These are phyloP conservation scores for Microtus californicus DNA, from an alignment of 2,797 vertebrate genomes.

Conservation along the genomic window DNA sequence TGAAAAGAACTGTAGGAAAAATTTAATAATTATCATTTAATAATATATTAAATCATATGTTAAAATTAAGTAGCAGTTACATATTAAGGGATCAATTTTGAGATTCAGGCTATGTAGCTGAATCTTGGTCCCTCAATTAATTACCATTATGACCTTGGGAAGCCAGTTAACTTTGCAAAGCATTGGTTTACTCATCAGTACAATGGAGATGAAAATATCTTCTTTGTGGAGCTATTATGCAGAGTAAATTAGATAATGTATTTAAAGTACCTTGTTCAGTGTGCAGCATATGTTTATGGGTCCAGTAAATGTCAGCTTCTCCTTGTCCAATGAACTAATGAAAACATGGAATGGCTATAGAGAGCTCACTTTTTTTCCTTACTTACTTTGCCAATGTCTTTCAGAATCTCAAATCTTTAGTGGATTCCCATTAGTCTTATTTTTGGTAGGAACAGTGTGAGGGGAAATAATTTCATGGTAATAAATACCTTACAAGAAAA, in stretches of 20 bases:
- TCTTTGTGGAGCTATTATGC: slow-evolving; percentile 22
- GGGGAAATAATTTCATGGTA: slow-evolving; percentile 66
- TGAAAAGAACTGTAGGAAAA: slow-evolving; percentile 31
- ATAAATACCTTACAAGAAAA: slow-evolving; percentile 57
- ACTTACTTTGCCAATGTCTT: slow-evolving; percentile 27
- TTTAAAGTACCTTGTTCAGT: slow-evolving; percentile 21
- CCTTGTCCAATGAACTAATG: slow-evolving; percentile 13
- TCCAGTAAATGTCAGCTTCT: slow-evolving; percentile 40
- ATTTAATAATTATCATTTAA: slow-evolving; percentile 2
- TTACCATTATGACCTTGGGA: slow-evolving; percentile 24
- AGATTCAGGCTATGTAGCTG: background rate
- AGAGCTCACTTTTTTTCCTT: background rate
- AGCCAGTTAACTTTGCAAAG: slow-evolving; percentile 45
- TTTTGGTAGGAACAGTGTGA: slow-evolving; percentile 67
- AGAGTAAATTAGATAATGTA: slow-evolving; percentile 59
- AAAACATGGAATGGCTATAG: slow-evolving; percentile 30
- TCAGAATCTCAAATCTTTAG: slow-evolving; percentile 1
- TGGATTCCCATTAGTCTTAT: slow-evolving; percentile 49
- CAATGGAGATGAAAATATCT: slow-evolving; percentile 44
- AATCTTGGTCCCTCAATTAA: slow-evolving; percentile 45
- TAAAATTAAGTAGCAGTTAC: background rate
- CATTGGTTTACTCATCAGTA: slow-evolving; percentile 57
- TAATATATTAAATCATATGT: background rate
- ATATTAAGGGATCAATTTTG: slow-evolving; percentile 36
- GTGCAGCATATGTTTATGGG: slow-evolving; percentile 40